Base-by-base conservation (phyloP, 2,113 vertebrate genomes). In the Aplodontia rufa region DNA sequence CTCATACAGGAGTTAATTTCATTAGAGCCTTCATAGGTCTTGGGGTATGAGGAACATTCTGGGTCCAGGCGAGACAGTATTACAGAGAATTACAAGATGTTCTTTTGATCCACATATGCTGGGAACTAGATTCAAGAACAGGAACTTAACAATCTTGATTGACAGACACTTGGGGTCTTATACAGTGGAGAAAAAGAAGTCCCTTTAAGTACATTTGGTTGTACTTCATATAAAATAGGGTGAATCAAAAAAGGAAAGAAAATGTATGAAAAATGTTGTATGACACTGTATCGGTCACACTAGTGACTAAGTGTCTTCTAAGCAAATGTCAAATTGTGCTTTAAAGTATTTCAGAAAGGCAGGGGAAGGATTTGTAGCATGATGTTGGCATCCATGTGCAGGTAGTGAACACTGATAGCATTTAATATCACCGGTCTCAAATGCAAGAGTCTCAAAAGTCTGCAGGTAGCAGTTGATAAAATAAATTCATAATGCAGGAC, bases 401-500 rank as follows among this genome's bases (percentile, higher is more conserved):
- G 24, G 28, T 64, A 49, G 26, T 37, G 51, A 45, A 80, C 87
- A 83, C 53, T 82, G n/a, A 90, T 66, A 74, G 87, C 35, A 92
- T 66, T 78, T 88, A 66, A 26, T 55, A 35, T 55, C 32, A 55
- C 2, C 51, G n/a, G 24, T 32, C 16, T 92, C 30, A 62, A 74
- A 3, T 40, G 32, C 16, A 85, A 87, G 83, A n/a, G 5, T 49
- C 75, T 71, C 64, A 69, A 51, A 42, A 60, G 5, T 55, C 2
- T 32, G 1, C 53, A 55, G 71, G 30, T 55, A 85, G 40, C 20
- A 74, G 42, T 13, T 49, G 62, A 47, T 42, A 53, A 93, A 17
- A 80, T 55, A 16, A 90, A 64, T 76, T 89, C 7, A 40, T 35
- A 85, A 76, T 32, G 71, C 1, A 51, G 2, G 12, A 13, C 4